These are phyloP conservation scores for Actinernus sp. DNA, from an alignment of 92 coral and sea anemone genomes.

Conservation along the genomic window DNA sequence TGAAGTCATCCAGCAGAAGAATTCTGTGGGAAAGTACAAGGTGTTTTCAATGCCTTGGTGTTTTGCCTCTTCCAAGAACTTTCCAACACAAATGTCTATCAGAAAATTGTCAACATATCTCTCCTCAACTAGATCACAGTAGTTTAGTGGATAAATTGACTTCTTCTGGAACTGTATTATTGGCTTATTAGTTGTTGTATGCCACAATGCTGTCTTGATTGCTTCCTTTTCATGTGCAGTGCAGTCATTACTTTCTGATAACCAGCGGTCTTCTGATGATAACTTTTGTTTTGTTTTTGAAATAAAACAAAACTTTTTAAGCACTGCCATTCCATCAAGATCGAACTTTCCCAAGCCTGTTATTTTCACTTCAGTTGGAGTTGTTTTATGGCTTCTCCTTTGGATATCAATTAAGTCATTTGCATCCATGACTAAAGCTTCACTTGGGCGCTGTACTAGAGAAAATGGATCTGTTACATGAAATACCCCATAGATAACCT, in stretches of 20 bases:
- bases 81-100: constrained; percentile 39
- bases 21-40: constrained; percentile 25
- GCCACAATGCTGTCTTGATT: constrained; percentile 33
- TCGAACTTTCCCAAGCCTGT: constrained; percentile 32
- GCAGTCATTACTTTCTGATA: background rate
- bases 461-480: constrained; percentile 5
- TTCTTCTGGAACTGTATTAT: constrained; percentile 12
- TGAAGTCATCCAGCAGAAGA: constrained; percentile 26
- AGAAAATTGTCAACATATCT: constrained; percentile 45
- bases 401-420: constrained; percentile 9
- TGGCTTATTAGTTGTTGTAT: constrained; percentile 2
- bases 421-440: constrained; percentile 3
- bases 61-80: constrained; percentile 18
- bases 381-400: constrained; percentile 8
- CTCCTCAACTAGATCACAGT: constrained; percentile 42
- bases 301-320: constrained; percentile 15
- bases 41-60: constrained; percentile 13
- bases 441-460: constrained; percentile 23
- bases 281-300: constrained; percentile 19
- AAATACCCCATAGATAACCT: background rate
- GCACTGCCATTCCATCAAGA: constrained; percentile 15
- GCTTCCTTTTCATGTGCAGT: background rate
- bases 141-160: constrained; percentile 28
- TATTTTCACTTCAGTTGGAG: constrained; percentile 13
- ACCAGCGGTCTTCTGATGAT: constrained; percentile 37